These are phyloP conservation scores for Cremastinae sp. DNA, from an alignment of 2,888 invertebrate genomes.

Conservation along the genomic window DNA sequence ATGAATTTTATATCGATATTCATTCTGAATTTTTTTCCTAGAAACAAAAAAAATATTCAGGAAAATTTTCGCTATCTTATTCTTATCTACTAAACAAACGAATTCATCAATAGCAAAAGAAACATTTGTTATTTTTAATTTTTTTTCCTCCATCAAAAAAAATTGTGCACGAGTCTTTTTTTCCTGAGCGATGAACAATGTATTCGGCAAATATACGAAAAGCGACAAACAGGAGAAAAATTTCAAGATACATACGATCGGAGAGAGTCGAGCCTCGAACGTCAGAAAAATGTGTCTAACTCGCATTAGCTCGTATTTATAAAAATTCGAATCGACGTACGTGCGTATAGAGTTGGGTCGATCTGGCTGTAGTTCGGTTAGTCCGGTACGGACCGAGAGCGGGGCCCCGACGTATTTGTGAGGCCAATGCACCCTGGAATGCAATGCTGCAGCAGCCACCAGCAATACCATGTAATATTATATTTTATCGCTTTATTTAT, in stretches of 20 bases:
- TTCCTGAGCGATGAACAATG: too few relatives aligned
- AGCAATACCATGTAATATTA: conserved; percentile 79
- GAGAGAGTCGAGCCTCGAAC: not conserved
- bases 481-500: conserved; percentile 80
- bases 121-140: too few relatives aligned
- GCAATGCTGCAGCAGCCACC: conserved; percentile 71
- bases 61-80: too few relatives aligned
- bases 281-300: too few relatives aligned
- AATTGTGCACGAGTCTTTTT: too few relatives aligned
- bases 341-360: conserved; percentile 30
- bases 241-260: too few relatives aligned
- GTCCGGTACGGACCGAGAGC: conserved; percentile 64
- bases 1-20: not conserved
- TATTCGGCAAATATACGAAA: too few relatives aligned
- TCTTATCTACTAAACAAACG: too few relatives aligned
- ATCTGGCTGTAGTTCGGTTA: conserved; percentile 56
- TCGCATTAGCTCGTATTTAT: not conserved
- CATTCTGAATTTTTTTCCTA: conserved; percentile 6
- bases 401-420: conserved; percentile 73
- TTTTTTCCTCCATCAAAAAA: too few relatives aligned
- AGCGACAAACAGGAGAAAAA: too few relatives aligned
- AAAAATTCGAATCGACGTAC: conserved; percentile 29
- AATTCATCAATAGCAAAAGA: too few relatives aligned
- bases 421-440: conserved; percentile 77
- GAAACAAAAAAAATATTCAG: too few relatives aligned